These are phyloP conservation scores for Aegotheles bennettii DNA, from an alignment of 2,113 vertebrate genomes.

Conservation along the genomic window DNA sequence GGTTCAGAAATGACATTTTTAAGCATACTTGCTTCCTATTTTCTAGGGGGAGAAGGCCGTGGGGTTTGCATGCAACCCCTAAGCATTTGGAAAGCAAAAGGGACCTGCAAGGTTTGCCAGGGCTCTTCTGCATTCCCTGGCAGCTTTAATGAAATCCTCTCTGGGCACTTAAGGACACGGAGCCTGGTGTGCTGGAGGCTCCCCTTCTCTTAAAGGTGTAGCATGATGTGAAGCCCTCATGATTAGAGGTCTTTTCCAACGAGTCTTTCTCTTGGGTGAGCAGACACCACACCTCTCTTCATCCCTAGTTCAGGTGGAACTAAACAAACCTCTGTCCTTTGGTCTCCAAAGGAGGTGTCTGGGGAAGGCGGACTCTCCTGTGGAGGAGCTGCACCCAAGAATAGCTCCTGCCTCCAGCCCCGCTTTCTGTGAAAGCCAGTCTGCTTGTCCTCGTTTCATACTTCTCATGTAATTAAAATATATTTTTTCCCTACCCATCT, in stretches of 20 bases:
- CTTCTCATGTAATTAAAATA: not conserved
- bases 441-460: not conserved
- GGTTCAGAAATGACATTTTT: not conserved
- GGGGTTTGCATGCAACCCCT: not conserved
- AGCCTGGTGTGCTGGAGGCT: not conserved
- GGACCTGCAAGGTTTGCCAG: not conserved
- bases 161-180: not conserved
- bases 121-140: not conserved
- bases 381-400: not conserved
- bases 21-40: rapidly evolving
- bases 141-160: not conserved
- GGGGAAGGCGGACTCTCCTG: not conserved
- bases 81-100: not conserved
- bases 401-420: not conserved
- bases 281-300: not conserved
- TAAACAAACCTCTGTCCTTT: not conserved
- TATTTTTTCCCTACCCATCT: not conserved
- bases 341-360: not conserved
- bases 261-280: not conserved
- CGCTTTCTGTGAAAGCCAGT: not conserved
- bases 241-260: not conserved
- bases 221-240: rapidly evolving
- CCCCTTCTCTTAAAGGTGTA: not conserved
- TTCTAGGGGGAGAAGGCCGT: rapidly evolving
- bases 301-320: not conserved